A percentile compares a stretch with the other conserved stretches of the same genome.
These are phyloP conservation scores for Amphipoea oculea DNA, from an alignment of 2,888 invertebrate genomes.

Conservation along the genomic window DNA sequence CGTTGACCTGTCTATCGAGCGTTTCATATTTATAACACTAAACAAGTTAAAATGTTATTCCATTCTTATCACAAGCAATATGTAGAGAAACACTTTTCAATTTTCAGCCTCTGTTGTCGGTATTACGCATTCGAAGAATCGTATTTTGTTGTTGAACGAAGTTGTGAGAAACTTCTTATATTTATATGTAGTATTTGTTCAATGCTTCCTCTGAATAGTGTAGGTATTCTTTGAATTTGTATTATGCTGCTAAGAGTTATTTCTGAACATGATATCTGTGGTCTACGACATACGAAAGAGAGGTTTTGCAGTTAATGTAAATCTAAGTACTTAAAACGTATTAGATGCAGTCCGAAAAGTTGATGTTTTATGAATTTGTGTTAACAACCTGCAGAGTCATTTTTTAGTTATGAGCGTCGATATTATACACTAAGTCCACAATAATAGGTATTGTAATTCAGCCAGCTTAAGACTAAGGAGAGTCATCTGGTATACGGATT, in stretches of 20 bases:
- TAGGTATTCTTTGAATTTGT: not conserved
- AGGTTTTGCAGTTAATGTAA: not conserved
- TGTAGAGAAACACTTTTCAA: not conserved
- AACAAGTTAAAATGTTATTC: not conserved
- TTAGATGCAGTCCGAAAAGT: not conserved
- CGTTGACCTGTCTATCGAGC: not conserved
- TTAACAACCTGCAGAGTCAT: too few species aligned
- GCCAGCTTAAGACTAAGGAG: conserved; percentile 1
- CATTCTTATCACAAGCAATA: conserved; percentile 11
- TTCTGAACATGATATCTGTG: not conserved
- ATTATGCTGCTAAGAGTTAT: not conserved
- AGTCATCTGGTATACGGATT: conserved; percentile 10
- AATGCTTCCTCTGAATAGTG: not conserved
- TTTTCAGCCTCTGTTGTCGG: not conserved
- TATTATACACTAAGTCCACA: not conserved
- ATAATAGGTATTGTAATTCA: not conserved
- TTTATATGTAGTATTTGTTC: not conserved
- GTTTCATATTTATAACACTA: not conserved
- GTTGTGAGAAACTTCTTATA: not conserved
- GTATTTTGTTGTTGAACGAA: not conserved
- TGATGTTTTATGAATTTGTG: not conserved
- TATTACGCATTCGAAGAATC: not conserved
- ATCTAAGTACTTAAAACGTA: not conserved
- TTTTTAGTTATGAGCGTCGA: not conserved
- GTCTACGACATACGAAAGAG: not conserved